These are phyloP conservation scores for Acleris laterana DNA, from an alignment of 2,888 invertebrate genomes.

Conservation along the genomic window DNA sequence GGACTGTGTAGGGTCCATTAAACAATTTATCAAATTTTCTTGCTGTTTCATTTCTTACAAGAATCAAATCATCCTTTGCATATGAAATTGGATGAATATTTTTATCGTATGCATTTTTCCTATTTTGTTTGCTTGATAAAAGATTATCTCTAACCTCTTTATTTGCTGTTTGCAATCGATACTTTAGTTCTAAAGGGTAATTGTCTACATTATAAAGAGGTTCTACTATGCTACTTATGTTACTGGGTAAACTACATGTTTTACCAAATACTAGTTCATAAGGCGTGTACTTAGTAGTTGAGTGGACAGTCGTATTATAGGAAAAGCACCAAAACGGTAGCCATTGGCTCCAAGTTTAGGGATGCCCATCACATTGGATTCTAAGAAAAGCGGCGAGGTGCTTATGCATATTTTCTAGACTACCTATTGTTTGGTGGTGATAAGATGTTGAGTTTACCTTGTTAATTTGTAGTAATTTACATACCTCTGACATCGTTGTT, in stretches of 20 bases:
- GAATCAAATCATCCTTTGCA: not conserved
- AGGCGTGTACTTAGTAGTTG: slow-evolving; percentile 3
- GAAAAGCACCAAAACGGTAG: slow-evolving; percentile 6
- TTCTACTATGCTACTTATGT: no score
- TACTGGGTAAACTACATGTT: no score
- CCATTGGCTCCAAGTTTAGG: slow-evolving; percentile 3
- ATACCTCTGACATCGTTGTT: slow-evolving; percentile 3
- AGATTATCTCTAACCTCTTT: slow-evolving; percentile 5
- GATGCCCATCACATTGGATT: slow-evolving; percentile 3
- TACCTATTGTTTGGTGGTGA: slow-evolving; percentile 3
- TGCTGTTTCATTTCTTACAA: slow-evolving; percentile 9
- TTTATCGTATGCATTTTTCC: slow-evolving; percentile 5
- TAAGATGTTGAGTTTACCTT: slow-evolving; percentile 8
- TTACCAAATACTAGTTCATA: slow-evolving; percentile 12
- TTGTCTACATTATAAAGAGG: no score
- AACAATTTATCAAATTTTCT: not conserved
- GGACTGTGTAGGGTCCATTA: not conserved
- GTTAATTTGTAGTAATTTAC: not conserved
- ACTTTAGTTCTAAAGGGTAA: slow-evolving; percentile 1
- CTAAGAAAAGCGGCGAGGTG: not conserved
- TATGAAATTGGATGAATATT: not conserved
- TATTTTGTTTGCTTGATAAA: not conserved
- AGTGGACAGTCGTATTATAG: not conserved
- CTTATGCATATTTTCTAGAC: slow-evolving; percentile 9
- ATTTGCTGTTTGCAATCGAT: slow-evolving; percentile 7